Conservation (phyloP, 92 coral and sea anemone genomes). For the Heliopora coerulea region DNA sequence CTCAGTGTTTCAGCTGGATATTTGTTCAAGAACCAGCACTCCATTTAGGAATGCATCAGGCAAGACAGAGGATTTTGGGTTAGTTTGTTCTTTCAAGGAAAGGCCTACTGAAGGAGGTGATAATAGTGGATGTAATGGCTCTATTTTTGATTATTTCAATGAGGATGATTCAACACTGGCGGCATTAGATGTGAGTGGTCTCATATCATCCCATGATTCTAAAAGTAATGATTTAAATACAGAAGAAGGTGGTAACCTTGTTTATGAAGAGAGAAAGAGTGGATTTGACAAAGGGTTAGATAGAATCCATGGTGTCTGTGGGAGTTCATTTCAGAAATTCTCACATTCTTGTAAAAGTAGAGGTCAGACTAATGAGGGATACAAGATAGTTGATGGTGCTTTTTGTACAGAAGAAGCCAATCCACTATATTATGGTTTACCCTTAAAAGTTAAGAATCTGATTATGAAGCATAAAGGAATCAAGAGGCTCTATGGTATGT, state of each 20-base stretch:
- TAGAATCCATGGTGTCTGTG: not conserved
- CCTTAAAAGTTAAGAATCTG: constrained; percentile 65
- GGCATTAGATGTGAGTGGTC: constrained; percentile 67
- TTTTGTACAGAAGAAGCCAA: constrained; percentile 10
- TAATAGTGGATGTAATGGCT: not conserved
- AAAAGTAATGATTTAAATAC: not conserved
- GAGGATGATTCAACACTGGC: constrained; percentile 73
- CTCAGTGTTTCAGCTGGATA: not conserved
- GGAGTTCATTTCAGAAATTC: not conserved
- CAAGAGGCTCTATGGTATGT: constrained; percentile 80
- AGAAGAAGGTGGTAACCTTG: not conserved
- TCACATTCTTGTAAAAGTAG: not conserved
- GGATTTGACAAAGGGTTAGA: not conserved
- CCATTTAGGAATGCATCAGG: not conserved
- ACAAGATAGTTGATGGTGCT: not conserved
- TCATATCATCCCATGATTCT: constrained; percentile 54
- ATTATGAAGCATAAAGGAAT: constrained; percentile 78
- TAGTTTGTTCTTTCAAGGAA: not conserved
- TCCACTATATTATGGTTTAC: constrained; percentile 72
- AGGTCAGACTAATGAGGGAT: not conserved
- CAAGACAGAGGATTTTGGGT: not conserved
- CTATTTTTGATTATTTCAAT: constrained; percentile 33
- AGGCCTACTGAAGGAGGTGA: not conserved
- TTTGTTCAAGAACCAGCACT: not conserved
- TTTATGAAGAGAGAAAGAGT: not conserved